Base-by-base conservation (phyloP, 2,113 vertebrate genomes). In the Apodemus speciosus region DNA sequence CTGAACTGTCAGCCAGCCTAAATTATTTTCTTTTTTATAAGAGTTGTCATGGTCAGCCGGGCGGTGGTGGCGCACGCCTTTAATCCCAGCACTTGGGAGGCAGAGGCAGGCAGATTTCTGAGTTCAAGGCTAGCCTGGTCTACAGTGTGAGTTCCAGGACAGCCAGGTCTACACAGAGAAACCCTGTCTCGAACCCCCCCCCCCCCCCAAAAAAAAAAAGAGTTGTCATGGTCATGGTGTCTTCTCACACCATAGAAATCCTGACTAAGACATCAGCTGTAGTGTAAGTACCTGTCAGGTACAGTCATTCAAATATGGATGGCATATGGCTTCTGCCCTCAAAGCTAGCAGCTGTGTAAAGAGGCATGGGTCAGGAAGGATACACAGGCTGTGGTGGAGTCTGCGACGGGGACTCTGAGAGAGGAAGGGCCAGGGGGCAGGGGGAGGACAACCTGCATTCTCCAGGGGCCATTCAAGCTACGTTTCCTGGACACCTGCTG, bases 231-330 rank as follows among this genome's bases (percentile, higher is more conserved):
- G 68, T 38, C 8, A 4, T 71, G 69, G n/a, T 71, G n/a, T 38
- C n/a, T 38, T n/a, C 38, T 71, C n/a, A 9, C 20, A 38, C 9
- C 69, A 38, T 71, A 40, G n/a, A 38, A 69, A 40, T n/a, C 16
- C 68, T 18, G n/a, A 40, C 18, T 71, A 38, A 40, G n/a, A 71
- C 18, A 71, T 20, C 69, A 71, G 69, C n/a, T 4, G 0, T 9
- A 5, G 25, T 9, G 18, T 35, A 51, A 89, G 56, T 40, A 14
- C 11, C 9, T 0, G 6, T 88, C 73, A 58, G 80, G 35, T 21
- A 15, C 21, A 0, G 35, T 43, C 38, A 6, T 46, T 46, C 14
- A 20, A 15, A 68, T 32, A 6, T 1, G 2, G 64, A 23, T n/a
- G 11, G 40, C 64, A 72, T 85, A 3, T 53, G 62, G 79, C 68